A percentile compares a stretch with the other conserved stretches of the same genome.
phyloP scores from a whole-genome alignment of 2,797 vertebrate genomes.

The Spondyliosoma cantharus region DNA sequence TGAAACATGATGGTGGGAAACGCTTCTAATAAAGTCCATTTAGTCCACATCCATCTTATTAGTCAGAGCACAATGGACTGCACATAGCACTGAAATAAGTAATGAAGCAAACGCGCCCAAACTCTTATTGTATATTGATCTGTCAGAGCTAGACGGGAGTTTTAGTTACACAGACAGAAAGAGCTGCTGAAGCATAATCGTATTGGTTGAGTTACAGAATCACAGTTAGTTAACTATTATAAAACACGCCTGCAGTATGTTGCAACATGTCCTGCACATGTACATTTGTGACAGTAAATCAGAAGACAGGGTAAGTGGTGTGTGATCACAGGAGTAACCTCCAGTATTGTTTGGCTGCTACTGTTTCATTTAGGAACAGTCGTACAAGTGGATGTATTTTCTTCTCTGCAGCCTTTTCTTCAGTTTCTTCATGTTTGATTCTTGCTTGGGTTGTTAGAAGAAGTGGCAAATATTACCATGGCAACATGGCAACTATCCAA shows the following conservation, averaged over 20 bases:
- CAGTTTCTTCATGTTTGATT: slow-evolving; percentile 4
- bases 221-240: neutral
- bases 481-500: slow-evolving; percentile 43
- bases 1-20: slow-evolving; percentile 50
- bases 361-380: slow-evolving; percentile 15
- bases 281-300: slow-evolving; percentile 7
- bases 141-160: slow-evolving; percentile 29
- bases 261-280: neutral
- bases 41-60: slow-evolving; percentile 47
- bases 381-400: neutral
- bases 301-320: neutral
- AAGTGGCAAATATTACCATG: slow-evolving; percentile 44
- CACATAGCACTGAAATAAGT: slow-evolving; percentile 26
- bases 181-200: slow-evolving; percentile 21
- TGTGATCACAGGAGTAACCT: neutral
- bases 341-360: neutral
- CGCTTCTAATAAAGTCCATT: slow-evolving; percentile 44
- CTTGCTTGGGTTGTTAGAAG: slow-evolving; percentile 28
- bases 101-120: slow-evolving; percentile 29
- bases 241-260: neutral
- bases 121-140: slow-evolving; percentile 61
- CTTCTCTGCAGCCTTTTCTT: slow-evolving; percentile 3
- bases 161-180: slow-evolving; percentile 19
- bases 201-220: neutral
- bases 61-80: slow-evolving; percentile 33